phyloP scores from a whole-genome alignment of 2,888 invertebrate species.

The Eubasilissa splendida region DNA sequence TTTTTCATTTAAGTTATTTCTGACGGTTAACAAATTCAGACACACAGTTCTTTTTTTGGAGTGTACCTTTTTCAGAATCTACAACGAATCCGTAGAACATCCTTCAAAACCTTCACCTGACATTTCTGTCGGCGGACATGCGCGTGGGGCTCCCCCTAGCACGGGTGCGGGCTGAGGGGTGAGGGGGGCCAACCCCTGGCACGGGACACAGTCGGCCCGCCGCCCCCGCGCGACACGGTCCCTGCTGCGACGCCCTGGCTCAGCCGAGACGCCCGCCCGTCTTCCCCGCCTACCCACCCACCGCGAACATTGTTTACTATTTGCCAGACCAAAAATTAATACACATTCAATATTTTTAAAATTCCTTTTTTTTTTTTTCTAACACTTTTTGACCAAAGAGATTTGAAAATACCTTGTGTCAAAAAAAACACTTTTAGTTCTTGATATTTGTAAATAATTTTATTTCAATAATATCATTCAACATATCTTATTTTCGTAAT shows the following conservation, averaged over 20 bases:
- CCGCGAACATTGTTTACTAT: slow-evolving; percentile 23
- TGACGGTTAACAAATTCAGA: no score
- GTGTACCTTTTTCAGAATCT: background rate
- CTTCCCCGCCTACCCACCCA: background rate
- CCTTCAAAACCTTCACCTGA: slow-evolving; percentile 31
- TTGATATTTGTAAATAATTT: no score
- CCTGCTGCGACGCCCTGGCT: slow-evolving; percentile 3
- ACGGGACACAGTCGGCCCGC: slow-evolving; percentile 47
- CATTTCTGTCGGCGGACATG: slow-evolving; percentile 41
- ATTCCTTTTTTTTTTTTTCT: no score
- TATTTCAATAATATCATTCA: no score
- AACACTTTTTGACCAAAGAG: no score
- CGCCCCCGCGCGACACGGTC: slow-evolving; percentile 45
- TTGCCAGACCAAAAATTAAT: background rate
- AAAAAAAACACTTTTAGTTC: no score
- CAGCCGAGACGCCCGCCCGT: background rate
- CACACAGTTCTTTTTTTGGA: no score
- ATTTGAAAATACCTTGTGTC: no score
- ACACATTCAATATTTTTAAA: no score
- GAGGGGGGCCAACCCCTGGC: background rate
- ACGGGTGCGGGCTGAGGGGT: slow-evolving; percentile 10
- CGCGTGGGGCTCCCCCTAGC: slow-evolving; percentile 28
- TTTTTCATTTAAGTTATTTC: no score
- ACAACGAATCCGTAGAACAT: slow-evolving; percentile 9
- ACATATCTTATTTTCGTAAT: no score